Conservation (phyloP, 2,113 vertebrate genomes). For the Ascaphus truei region DNA sequence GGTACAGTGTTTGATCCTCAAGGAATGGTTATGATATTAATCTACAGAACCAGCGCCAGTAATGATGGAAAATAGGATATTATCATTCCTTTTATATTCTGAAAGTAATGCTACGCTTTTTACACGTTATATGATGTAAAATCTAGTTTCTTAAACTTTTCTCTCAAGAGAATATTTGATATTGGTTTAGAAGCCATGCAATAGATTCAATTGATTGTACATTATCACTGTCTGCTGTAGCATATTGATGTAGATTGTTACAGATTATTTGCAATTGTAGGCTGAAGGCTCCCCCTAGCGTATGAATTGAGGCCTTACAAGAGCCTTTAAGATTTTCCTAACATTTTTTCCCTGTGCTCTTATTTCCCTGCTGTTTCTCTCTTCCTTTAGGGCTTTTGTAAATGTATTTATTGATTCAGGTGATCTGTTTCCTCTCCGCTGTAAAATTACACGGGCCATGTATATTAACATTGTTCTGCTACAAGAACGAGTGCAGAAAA, state of each 20-base stretch:
- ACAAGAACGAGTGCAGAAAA: too few species aligned
- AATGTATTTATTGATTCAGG: neutral
- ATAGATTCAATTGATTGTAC: conserved; percentile 43
- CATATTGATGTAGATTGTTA: conserved; percentile 1
- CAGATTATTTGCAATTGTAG: conserved; percentile 52
- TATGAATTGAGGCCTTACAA: conserved; percentile 18
- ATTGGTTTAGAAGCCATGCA: conserved; percentile 1
- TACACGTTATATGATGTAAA: neutral
- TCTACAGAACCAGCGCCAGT: neutral
- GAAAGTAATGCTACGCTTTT: neutral
- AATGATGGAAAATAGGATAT: neutral
- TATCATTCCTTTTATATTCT: neutral
- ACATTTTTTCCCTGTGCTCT: conserved; percentile 5
- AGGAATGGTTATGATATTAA: neutral
- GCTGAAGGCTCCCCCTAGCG: conserved; percentile 71
- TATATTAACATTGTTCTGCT: neutral
- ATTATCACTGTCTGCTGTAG: conserved; percentile 41
- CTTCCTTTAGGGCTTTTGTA: conserved; percentile 2
- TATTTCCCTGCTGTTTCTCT: conserved; percentile 31
- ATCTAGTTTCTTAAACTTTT: neutral
- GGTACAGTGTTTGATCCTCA: neutral
- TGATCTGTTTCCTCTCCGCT: neutral
- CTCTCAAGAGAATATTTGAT: conserved; percentile 4
- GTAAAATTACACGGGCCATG: neutral
- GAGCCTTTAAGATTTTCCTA: neutral